Base-by-base conservation (phyloP, 2,113 vertebrate species). In the Hirundichthys speculiger region DNA sequence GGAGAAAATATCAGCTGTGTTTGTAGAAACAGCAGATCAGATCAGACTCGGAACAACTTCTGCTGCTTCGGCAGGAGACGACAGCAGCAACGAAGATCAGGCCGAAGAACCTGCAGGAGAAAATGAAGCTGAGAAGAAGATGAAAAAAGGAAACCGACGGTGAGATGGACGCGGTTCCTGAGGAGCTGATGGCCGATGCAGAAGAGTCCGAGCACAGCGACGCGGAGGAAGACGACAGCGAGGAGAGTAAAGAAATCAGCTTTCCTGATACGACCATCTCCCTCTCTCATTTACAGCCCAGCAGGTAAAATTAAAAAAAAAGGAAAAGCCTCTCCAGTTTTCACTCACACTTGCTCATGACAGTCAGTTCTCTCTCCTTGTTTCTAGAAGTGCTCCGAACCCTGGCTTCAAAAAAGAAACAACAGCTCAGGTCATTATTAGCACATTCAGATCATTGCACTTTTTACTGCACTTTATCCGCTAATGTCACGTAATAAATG, bases 191-290 rank as follows among this genome's bases (percentile, higher is more conserved):
- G 4, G 68, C 22, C 21, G 53, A 46, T 1, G 2, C 9, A 40
- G 34, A 45, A 39, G 6, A 16, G 45, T 22, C 56, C 5, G 43
- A 59, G 5, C 21, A 3, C 15, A 62, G 21, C 18, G n/a, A 51
- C 30, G 7, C 18, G 2, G 75, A 75, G 5, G 57, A 74, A 6
- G 40, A 60, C 16, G 61, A 73, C 38, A n/a, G n/a, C n/a, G 89
- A 90, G 12, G 78, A 85, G 1, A 49, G 54, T 19, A 62, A 2
- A 45, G 94, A 71, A 69, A 43, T 96, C 45, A 82, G 74, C 80
- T 99, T 96, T 51, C 98, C 98, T 0, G 96, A 99, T 43, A 99
- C 98, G 0, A 87, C 92, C 3, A 98, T 99, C 18, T 94, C 96
- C 39, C 91, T 99, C 63, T 94, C 96, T 0, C 95, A 99, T 72